Conservation (phyloP, 1,140 invertebrate species). For the Eulimnadia texana region DNA sequence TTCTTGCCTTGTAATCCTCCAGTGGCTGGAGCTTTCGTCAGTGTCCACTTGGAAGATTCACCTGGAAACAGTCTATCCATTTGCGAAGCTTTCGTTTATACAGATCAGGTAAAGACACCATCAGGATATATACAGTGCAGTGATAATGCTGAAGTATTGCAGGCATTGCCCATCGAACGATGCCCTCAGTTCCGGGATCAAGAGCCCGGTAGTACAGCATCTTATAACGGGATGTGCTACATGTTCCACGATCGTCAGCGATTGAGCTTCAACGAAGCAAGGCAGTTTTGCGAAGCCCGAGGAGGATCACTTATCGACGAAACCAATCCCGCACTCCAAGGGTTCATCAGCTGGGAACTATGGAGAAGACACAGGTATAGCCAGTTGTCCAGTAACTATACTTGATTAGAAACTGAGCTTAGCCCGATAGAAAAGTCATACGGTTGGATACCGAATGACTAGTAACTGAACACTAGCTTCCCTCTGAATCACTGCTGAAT, state of each 20-base stretch:
- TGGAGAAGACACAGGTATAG: constrained; percentile 67
- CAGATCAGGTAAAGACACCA: constrained; percentile 50
- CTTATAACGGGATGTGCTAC: constrained; percentile 92
- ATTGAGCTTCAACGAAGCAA: constrained; percentile 59
- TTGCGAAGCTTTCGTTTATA: constrained; percentile 91
- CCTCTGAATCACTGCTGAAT: no score
- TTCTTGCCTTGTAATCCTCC: constrained; percentile 87
- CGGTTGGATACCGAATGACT: no score
- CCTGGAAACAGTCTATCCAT: constrained; percentile 57
- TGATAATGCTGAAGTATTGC: no score
- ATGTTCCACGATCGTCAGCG: constrained; percentile 86
- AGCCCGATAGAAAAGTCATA: no score
- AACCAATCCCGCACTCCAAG: constrained; percentile 83
- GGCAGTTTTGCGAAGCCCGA: constrained; percentile 60
- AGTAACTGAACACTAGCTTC: no score
- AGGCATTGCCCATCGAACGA: constrained; percentile 77
- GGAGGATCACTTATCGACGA: constrained; percentile 77
- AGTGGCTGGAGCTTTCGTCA: constrained; percentile 90
- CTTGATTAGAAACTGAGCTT: no score
- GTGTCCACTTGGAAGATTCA: constrained; percentile 66
- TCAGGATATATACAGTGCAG: no score
- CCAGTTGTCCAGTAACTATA: no score
- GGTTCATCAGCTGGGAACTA: constrained; percentile 85
- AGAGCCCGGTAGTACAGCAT: constrained; percentile 76
- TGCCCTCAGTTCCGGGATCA: constrained; percentile 85